A percentile compares a stretch with the other conserved stretches of the same genome.
Conservation (phyloP, 2,888 invertebrate species). For the Hyalella azteca region DNA sequence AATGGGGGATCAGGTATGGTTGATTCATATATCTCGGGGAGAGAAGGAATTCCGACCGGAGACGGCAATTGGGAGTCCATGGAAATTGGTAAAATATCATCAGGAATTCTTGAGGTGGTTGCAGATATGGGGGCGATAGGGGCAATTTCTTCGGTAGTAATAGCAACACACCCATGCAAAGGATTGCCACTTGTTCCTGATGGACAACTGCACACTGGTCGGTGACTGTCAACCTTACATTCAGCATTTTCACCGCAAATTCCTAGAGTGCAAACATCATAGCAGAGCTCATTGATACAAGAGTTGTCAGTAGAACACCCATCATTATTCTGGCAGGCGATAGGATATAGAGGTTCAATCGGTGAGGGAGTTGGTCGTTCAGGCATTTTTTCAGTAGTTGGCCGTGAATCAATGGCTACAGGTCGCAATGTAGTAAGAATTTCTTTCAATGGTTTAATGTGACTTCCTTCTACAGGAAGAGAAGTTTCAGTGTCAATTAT, state of each 20-base stretch:
- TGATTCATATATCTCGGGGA: slow-evolving; percentile 3
- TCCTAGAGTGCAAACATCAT: slow-evolving; percentile 76
- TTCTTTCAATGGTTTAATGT: not conserved
- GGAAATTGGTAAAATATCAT: not conserved
- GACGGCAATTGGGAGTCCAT: not conserved
- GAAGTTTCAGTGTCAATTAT: not conserved
- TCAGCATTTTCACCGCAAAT: slow-evolving; percentile 83
- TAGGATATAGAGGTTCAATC: not conserved
- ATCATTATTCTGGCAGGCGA: slow-evolving; percentile 44
- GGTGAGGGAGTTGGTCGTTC: not conserved
- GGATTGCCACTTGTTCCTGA: slow-evolving; percentile 68
- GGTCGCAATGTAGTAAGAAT: not conserved
- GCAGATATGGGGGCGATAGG: not conserved
- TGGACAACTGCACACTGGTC: slow-evolving; percentile 84
- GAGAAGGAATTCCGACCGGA: not conserved
- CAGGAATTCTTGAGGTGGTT: not conserved
- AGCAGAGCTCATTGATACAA: slow-evolving; percentile 50
- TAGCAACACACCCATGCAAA: slow-evolving; percentile 39
- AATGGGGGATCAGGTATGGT: slow-evolving; percentile 27
- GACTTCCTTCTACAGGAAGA: not conserved
- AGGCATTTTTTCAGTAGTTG: not conserved
- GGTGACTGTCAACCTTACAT: slow-evolving; percentile 81
- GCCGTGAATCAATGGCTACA: slow-evolving; percentile 2
- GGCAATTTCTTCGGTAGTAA: slow-evolving; percentile 27
- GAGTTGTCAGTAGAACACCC: slow-evolving; percentile 49